Conservation (phyloP, 2,888 invertebrate species). For the Sepiola atlantica region DNA sequence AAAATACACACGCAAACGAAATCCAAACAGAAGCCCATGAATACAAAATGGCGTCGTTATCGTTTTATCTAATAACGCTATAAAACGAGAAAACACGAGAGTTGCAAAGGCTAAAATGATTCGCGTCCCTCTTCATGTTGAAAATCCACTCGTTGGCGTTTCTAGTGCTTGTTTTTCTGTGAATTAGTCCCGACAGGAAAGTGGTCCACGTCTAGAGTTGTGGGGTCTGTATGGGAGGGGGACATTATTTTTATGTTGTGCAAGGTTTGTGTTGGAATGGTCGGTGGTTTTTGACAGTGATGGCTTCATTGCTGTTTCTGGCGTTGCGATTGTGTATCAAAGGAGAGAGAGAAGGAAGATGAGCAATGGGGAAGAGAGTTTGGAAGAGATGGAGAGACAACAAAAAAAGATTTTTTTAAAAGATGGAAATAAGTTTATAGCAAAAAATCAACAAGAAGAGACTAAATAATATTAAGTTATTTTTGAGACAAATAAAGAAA, state of each 20-base stretch:
- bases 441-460: not conserved
- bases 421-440: not conserved
- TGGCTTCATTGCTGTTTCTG: not conserved
- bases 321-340: not conserved
- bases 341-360: not conserved
- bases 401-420: too few species aligned
- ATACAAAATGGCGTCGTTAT: conserved; percentile 32
- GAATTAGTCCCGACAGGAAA: conserved; percentile 32
- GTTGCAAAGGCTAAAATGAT: conserved; percentile 12
- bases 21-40: not conserved
- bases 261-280: not conserved
- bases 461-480: not conserved
- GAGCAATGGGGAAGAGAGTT: not conserved
- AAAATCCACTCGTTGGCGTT: not conserved
- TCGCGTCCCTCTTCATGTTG: conserved; percentile 8
- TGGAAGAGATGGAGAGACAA: not conserved
- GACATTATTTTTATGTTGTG: not conserved
- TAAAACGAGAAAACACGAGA: conserved; percentile 2
- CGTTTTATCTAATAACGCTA: conserved; percentile 32
- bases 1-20: not conserved
- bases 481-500: too few species aligned
- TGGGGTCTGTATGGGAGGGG: not conserved
- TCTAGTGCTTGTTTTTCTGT: conserved; percentile 32
- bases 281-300: not conserved
- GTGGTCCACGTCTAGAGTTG: not conserved